These are phyloP conservation scores for Hirundo rustica DNA, from an alignment of 2,797 vertebrate genomes.

Conservation along the genomic window DNA sequence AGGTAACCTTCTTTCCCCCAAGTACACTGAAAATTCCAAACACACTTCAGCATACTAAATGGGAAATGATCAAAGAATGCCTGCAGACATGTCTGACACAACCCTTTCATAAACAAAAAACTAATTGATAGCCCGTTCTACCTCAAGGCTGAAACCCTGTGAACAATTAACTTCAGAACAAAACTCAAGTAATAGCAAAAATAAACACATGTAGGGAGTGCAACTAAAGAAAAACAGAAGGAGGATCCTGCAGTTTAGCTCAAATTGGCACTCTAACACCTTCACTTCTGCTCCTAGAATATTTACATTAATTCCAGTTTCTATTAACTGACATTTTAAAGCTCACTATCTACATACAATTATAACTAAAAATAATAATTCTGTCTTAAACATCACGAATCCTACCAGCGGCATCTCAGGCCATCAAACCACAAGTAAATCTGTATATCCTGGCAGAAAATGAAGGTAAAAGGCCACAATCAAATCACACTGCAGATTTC, in stretches of 20 bases:
- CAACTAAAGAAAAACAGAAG: background rate
- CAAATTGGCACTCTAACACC: background rate
- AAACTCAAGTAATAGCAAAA: background rate
- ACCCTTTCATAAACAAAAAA: background rate
- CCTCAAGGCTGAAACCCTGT: background rate
- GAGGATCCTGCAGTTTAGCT: background rate
- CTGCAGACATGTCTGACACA: background rate
- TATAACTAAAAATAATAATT: background rate
- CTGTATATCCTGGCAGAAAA: background rate
- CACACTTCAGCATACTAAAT: background rate
- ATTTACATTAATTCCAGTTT: background rate
- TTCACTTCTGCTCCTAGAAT: background rate
- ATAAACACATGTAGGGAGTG: background rate
- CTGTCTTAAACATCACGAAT: background rate
- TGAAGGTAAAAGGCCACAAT: background rate
- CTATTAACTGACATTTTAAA: background rate
- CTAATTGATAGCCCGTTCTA: background rate
- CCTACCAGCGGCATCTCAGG: background rate
- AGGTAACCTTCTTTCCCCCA: background rate
- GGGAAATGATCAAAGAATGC: background rate
- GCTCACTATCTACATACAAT: background rate
- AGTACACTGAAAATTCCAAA: background rate
- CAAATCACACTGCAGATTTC: background rate
- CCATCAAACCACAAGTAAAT: background rate
- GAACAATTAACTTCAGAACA: slow-evolving; percentile 21